Conservation (phyloP, 2,797 vertebrate species). For the Merluccius polli region DNA sequence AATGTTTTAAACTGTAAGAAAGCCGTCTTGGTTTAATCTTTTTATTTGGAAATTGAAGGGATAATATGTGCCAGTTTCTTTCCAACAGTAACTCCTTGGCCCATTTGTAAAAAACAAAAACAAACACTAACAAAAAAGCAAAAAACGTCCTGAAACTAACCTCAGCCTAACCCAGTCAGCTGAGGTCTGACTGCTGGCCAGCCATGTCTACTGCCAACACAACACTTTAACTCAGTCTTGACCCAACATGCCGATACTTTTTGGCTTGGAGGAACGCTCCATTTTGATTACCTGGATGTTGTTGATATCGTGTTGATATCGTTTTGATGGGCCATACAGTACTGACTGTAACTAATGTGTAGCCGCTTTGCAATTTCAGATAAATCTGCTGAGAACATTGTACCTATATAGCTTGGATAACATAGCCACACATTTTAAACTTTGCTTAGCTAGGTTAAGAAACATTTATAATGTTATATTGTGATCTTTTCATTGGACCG, state of each 20-base stretch:
- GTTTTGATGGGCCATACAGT: neutral
- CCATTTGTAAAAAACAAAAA: neutral
- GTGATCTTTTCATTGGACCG: neutral
- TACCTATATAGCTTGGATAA: neutral
- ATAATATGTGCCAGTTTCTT: slow-evolving; percentile 25
- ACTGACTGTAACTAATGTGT: neutral
- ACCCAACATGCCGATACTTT: neutral
- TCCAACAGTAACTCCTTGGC: slow-evolving; percentile 19
- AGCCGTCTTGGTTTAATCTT: slow-evolving; percentile 52
- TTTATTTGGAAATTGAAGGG: slow-evolving; percentile 49
- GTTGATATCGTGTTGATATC: neutral
- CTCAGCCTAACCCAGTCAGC: neutral
- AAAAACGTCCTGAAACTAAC: neutral
- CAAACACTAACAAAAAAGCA: neutral
- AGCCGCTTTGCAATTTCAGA: neutral
- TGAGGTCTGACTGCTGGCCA: neutral
- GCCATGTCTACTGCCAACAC: neutral
- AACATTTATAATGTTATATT: neutral
- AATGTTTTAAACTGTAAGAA: slow-evolving; percentile 23
- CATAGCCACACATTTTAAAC: neutral
- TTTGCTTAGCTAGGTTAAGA: neutral
- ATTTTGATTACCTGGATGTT: neutral
- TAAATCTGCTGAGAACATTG: no score
- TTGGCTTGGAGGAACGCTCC: neutral
- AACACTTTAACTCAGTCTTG: neutral